These are phyloP conservation scores for Acronicta leporina DNA, from an alignment of 2,888 invertebrate species.

Conservation along the genomic window DNA sequence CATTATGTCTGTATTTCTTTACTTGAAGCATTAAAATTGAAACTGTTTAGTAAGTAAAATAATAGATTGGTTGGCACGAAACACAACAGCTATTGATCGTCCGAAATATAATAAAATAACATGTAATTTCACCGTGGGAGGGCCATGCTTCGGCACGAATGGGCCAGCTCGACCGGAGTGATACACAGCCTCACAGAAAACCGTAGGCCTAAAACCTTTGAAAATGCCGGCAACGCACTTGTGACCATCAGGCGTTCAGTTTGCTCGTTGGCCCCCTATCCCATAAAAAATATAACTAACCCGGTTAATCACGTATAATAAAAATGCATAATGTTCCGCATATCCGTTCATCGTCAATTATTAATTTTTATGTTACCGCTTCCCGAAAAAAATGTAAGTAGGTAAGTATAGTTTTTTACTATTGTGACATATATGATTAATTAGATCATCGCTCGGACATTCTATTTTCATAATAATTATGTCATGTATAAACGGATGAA, in stretches of 20 bases:
- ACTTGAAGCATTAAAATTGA: too few relatives aligned
- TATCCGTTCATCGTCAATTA: constrained; percentile 12
- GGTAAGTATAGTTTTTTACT: not conserved
- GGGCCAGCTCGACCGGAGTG: too few relatives aligned
- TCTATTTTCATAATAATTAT: constrained; percentile 59
- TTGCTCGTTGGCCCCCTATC: too few relatives aligned
- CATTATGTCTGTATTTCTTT: too few relatives aligned
- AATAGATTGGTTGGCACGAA: constrained; percentile 15
- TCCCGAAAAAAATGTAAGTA: constrained; percentile 43
- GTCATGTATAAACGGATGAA: constrained; percentile 44
- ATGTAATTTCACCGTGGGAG: too few relatives aligned
- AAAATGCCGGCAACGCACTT: too few relatives aligned
- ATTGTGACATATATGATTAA: constrained; percentile 50
- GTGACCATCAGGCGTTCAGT: too few relatives aligned
- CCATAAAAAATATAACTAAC: constrained; percentile 44
- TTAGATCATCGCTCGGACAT: constrained; percentile 57
- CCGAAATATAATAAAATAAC: too few relatives aligned
- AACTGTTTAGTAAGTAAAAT: constrained; percentile 1
- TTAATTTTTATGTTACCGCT: constrained; percentile 40
- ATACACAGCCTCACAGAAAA: too few relatives aligned
- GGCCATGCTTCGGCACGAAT: too few relatives aligned
- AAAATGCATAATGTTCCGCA: constrained; percentile 26
- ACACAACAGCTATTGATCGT: not conserved
- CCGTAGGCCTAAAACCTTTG: too few relatives aligned
- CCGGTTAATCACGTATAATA: constrained; percentile 33